These are phyloP conservation scores for Orgyia antiqua DNA, from an alignment of 2,888 invertebrate genomes.

Conservation along the genomic window DNA sequence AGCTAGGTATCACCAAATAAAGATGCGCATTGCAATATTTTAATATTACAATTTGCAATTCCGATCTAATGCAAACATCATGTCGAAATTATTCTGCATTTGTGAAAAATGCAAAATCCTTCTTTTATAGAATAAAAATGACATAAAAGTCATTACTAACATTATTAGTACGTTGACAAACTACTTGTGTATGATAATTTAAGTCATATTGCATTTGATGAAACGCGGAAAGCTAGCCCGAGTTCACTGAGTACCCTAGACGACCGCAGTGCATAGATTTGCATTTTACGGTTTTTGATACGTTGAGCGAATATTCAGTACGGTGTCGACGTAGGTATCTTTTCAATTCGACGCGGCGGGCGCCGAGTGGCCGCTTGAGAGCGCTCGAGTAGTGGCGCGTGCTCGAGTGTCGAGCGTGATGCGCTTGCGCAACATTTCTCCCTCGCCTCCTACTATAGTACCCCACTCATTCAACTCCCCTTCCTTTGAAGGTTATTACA, in stretches of 20 bases:
- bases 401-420: conserved; percentile 60
- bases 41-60: conserved; percentile 24
- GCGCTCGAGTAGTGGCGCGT: conserved; percentile 69
- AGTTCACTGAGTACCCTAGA: conserved; percentile 61
- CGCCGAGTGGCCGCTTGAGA: conserved; percentile 62
- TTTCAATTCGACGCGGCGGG: conserved; percentile 72
- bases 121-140: conserved; percentile 6
- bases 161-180: conserved; percentile 46
- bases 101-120: conserved; percentile 9
- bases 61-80: conserved; percentile 14
- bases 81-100: conserved; percentile 13
- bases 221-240: conserved; percentile 47
- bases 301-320: conserved; percentile 73
- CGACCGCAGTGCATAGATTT: conserved; percentile 75
- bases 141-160: conserved; percentile 35
- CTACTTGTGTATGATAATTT: conserved; percentile 64
- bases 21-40: conserved; percentile 13
- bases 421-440: conserved; percentile 58
- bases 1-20: conserved; percentile 18
- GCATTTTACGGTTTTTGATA: conserved; percentile 77
- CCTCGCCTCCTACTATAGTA: conserved; percentile 11
- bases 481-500: conserved; percentile 56
- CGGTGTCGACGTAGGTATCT: conserved; percentile 73
- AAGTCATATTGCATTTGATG: conserved; percentile 69
- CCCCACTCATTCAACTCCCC: conserved; percentile 18